Evolutionary conservation across 2,113 vertebrate genomes (phyloP).

Genomic region (Prolemur simus): DNA sequence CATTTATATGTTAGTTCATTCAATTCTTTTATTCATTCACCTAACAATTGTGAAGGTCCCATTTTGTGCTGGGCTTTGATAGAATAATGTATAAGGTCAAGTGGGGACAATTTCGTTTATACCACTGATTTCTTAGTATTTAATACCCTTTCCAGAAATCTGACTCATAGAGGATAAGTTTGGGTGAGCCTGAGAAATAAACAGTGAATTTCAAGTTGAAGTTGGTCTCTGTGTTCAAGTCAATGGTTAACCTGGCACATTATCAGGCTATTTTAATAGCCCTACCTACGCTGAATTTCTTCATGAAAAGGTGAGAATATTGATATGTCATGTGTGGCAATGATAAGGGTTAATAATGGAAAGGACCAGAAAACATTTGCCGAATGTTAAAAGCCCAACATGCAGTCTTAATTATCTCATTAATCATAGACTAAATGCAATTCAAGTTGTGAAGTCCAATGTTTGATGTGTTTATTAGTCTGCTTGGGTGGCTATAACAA

Average conservation of each 20-base stretch:
- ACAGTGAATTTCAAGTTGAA: background rate
- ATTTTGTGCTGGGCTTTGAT: background rate
- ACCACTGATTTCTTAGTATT: background rate
- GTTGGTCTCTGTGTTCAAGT: background rate
- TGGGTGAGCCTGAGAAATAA: background rate
- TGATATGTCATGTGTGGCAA: background rate
- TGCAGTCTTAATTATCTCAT: background rate
- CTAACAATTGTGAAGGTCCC: background rate
- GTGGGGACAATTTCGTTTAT: background rate
- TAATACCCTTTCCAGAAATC: background rate
- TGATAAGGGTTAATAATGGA: conserved; percentile 8
- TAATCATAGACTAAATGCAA: background rate
- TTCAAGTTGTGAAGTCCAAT: background rate
- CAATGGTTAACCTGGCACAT: background rate
- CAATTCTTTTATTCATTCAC: background rate
- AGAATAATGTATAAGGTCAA: background rate
- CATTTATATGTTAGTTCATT: background rate
- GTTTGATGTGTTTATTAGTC: background rate
- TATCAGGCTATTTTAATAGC: background rate
- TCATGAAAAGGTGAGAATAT: background rate
- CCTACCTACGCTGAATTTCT: background rate
- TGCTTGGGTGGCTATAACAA: background rate
- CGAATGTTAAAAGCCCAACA: conserved; percentile 7
- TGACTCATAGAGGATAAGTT: background rate
- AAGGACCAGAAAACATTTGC: background rate